Base-by-base conservation (phyloP, 2,113 vertebrate genomes). In the Leptobrachium ailaonicum region DNA sequence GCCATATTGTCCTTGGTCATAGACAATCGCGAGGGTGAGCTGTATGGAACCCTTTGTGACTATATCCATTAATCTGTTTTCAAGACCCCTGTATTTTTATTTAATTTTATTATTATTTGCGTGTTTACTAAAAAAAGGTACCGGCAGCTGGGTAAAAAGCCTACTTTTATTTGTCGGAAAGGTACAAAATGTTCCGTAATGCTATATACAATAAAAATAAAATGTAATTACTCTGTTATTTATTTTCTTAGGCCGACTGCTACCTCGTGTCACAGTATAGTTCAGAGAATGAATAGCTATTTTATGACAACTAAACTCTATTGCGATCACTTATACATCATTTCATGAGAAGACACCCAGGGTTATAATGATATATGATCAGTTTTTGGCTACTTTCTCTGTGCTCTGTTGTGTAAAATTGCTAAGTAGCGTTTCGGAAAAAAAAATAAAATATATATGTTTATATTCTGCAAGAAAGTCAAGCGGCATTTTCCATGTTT, bases 301-400 rank as follows among this genome's bases (percentile, higher is more conserved):
- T 60, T 60, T 11, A 60, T 60, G 56, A 60, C 56, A 60, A 13
- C 56, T 14, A 60, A 60, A 7, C 13, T 60, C 6, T 60, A 60
- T 60, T 60, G 56, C 13, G 56, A 60, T 60, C 56, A 1, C 56
- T 60, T 60, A 60, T 50, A 60, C 9, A 60, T 60, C 56, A 60
- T 2, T 60, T 60, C 56, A 60, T 60, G 56, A 12, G 13, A 60
- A 60, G 56, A 60, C 10, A 4, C 56, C 56, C 56, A 60, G 1
- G 56, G 56, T 60, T 60, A 60, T 60, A 60, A 60, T 60, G 13
- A 60, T 60, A 60, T 60, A 60, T 12, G 56, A 60, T 60, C 56
- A 60, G 56, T 60, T 60, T 32, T 13, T 12, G 56, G 56, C 56
- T 60, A 60, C 56, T 60, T 60, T 60, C 11, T 4, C 56, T 2